phyloP scores from a whole-genome alignment of 1,140 invertebrate species.

The Drosophila melanogaster region Release_6_plus_ISO1_MT NC_004354.4:15681001-15681500 shows the following conservation, averaged over 20 bases:
- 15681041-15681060: background rate
- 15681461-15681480: background rate
- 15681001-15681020: conserved; percentile 30
- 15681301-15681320: background rate
- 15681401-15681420: background rate
- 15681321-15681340: background rate
- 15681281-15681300: too few species aligned
- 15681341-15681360: background rate
- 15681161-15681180: background rate
- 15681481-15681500: conserved; percentile 19
- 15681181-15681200: too few species aligned
- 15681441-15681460: background rate
- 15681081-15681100: background rate
- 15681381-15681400: background rate
- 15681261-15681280: too few species aligned
- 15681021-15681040: background rate
- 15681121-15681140: background rate
- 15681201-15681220: too few species aligned
- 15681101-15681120: background rate
- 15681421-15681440: conserved; percentile 34
- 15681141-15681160: background rate
- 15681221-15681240: too few species aligned
- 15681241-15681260: too few species aligned
- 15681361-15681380: background rate
- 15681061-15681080: background rate